These are phyloP conservation scores for Chironex yamaguchii DNA, from an alignment of 30 jellyfish, hydroid and myxozoan species.

Conservation along the genomic window DNA sequence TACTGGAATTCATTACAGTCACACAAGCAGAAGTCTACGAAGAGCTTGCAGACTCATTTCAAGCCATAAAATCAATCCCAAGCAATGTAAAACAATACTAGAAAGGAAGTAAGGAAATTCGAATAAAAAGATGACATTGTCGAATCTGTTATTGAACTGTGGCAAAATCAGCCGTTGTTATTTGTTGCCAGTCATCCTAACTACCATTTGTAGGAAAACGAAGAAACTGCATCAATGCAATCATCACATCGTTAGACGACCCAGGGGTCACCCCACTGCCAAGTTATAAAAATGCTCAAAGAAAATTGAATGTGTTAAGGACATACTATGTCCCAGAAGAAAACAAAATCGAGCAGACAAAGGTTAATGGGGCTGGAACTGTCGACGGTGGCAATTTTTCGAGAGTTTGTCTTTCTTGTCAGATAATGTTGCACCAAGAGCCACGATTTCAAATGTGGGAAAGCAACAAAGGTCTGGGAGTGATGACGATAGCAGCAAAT, in stretches of 20 bases:
- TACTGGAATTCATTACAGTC: no score
- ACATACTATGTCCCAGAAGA: constrained; percentile 42
- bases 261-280: constrained; percentile 24
- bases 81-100: background rate
- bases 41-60: background rate
- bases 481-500: constrained; percentile 45
- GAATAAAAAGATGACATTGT: constrained; percentile 35
- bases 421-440: constrained; percentile 20
- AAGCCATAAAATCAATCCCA: background rate
- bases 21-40: background rate
- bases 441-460: constrained; percentile 25
- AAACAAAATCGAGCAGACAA: constrained; percentile 13
- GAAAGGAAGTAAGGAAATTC: background rate
- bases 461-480: constrained; percentile 22
- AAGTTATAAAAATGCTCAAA: constrained; percentile 20
- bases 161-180: constrained; percentile 44
- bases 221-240: constrained; percentile 28
- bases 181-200: constrained; percentile 24
- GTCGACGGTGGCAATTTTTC: constrained; percentile 14
- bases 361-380: constrained; percentile 43
- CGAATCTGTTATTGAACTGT: background rate
- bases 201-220: constrained; percentile 33
- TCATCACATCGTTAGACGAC: constrained; percentile 23
- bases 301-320: constrained; percentile 42
- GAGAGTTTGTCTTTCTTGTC: constrained; percentile 12